Percentiles rank a stretch among this genome's conserved stretches.
Evolutionary conservation across 2,888 invertebrate species (phyloP).

Genomic region (Agriotes lineatus): DNA sequence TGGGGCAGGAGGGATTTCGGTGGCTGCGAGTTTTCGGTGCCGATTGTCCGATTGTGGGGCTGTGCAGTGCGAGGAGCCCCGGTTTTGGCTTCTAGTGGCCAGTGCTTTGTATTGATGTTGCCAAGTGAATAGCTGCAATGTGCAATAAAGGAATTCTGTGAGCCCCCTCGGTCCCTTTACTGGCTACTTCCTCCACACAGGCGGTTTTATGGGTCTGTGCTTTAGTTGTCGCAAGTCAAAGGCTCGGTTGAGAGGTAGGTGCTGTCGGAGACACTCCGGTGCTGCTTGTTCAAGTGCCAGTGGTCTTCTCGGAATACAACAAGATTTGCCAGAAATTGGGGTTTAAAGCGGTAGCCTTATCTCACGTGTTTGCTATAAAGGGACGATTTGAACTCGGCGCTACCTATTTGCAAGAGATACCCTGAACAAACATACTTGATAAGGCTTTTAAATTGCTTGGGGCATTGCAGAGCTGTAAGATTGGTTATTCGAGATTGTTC

Average conservation of each 20-base stretch:
- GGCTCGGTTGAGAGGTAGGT: slow-evolving; percentile 62
- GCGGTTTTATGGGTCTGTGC: slow-evolving; percentile 79
- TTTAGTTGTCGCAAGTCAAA: slow-evolving; percentile 81
- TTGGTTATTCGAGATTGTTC: background rate
- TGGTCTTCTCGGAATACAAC: slow-evolving; percentile 22
- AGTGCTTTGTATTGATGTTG: slow-evolving; percentile 16
- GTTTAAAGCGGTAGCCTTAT: slow-evolving; percentile 16
- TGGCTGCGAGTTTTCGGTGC: slow-evolving; percentile 32
- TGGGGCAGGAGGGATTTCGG: slow-evolving; percentile 28
- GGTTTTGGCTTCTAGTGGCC: slow-evolving; percentile 11
- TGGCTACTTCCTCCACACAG: slow-evolving; percentile 22
- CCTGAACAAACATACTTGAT: slow-evolving; percentile 34
- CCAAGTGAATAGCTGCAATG: slow-evolving; percentile 23
- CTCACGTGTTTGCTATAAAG: slow-evolving; percentile 22
- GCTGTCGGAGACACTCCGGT: background rate
- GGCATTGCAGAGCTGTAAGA: background rate
- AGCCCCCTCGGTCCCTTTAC: background rate
- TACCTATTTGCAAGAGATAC: slow-evolving; percentile 40
- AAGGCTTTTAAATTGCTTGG: slow-evolving; percentile 34
- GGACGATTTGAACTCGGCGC: slow-evolving; percentile 26
- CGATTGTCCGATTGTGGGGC: slow-evolving; percentile 21
- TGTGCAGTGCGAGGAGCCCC: slow-evolving; percentile 9
- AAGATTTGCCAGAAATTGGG: slow-evolving; percentile 16
- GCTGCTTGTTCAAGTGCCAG: background rate
- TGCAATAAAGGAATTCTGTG: slow-evolving; percentile 10